Evolutionary conservation across 2,797 vertebrate genomes (phyloP), one percentile per base, ranked within the genome.

Genomic region (Microtus obscurus): DNA sequence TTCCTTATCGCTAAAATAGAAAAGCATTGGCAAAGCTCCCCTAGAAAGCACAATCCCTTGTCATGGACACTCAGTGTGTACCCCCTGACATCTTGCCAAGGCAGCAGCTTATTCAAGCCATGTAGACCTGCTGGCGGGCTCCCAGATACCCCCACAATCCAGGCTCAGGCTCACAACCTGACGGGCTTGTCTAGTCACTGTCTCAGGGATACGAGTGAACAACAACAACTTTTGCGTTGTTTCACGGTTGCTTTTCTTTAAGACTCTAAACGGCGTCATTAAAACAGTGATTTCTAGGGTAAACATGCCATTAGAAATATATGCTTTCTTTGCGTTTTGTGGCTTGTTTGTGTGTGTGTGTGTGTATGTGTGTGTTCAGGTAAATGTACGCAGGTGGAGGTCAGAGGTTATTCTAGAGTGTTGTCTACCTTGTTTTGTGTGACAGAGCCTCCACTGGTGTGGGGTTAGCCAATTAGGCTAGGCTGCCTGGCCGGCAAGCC

Each of bases 1-100:
- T 89, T 94, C 40, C 34, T 95, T 74, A 59, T 65, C 69, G 86
- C 3, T 90, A 67, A 87, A 61, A 90, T 48, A 61, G 34, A 34
- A 85, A 45, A 81, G 27, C 4, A 6, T 5, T 89, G 63, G 40
- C 29, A 89, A 61, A 85, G n/a, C 19, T 82, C 48, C 37, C 61
- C 59, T 67, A 53, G 40, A 79, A 82, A 95, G 74, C 27, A 37
- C 6, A 14, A 21, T 21, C 91, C 23, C 53, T 2, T 69, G 11
- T 80, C 71, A 23, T 40, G 40, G 25, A 43, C 73, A 48, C 27
- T 19, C 12, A 21, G 3, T 77, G n/a, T 71, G 40, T 10, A 23
- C 11, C 71, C 6, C 0, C 7, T 67, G 29, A 81, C 45, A 73
- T 61, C 76, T 29, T 4, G 65, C 48, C 63, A 51, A 34, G 85